Base-by-base conservation (phyloP, 2,888 invertebrate genomes). In the Dorcus parallelipipedus region DNA sequence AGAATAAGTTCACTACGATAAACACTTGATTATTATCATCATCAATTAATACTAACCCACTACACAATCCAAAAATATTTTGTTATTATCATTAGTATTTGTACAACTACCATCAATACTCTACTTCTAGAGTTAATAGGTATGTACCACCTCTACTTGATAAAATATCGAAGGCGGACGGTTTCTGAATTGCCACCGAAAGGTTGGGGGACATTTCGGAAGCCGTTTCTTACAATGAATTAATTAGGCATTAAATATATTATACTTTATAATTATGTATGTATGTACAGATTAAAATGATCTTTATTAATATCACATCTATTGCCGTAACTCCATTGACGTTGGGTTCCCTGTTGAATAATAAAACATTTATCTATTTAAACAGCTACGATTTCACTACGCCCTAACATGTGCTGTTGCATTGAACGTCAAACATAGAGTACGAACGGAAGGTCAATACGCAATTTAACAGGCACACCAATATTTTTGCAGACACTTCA, bases 21-120 rank as follows among this genome's bases (percentile, higher is more conserved):
- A 41, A 41, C n/a, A 41, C 41, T 8, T 41, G 14, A 41, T 41
- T 41, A n/a, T 41, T 42, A 42, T 42, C 14, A 42, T 42, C 14
- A 42, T 42, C 42, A 42, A 42, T 42, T 65, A 67, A 64, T 64
- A 67, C 60, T 67, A 69, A 69, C 71, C 69, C 65, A 67, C 71
- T 76, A 78, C 60, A 74, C 73, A 75, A 76, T 78, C 76, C 76
- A 77, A 78, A 78, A 78, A 78, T 78, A 77, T 76, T 75, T 65
- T 70, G 66, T 66, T 64, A 61, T 67, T 64, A 68, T 72, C 53
- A 54, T 50, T 52, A 57, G 52, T 58, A 58, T 54, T 61, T 73
- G 71, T 73, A 75, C 73, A 73, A 73, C 71, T 74, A 76, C 72
- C 73, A 71, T 69, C 67, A 67, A 70, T 69, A 69, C 66, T 71